These are phyloP conservation scores for Acyrthosiphon pisum DNA, from an alignment of 1,140 invertebrate genomes.

Conservation along the genomic window DNA sequence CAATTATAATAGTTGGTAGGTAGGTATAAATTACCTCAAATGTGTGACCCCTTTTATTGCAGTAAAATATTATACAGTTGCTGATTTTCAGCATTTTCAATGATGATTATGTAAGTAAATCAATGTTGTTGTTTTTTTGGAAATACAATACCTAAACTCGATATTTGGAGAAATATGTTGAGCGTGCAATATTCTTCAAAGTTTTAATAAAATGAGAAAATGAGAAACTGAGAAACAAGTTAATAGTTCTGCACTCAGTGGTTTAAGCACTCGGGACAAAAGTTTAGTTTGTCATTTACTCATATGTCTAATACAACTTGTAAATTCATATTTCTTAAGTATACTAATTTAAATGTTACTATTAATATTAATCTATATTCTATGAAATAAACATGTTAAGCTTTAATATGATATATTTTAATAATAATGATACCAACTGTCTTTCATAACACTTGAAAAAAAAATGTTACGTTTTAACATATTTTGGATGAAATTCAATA, in stretches of 20 bases:
- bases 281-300: too few species aligned
- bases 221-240: neutral
- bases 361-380: too few species aligned
- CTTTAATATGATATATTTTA: neutral
- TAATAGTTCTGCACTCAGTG: neutral
- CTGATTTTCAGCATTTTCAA: neutral
- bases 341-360: too few species aligned
- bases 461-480: neutral
- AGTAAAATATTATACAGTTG: neutral
- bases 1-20: neutral
- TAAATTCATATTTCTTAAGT: neutral
- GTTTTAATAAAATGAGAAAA: neutral
- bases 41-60: neutral
- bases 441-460: neutral
- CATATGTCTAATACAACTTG: neutral
- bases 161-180: neutral
- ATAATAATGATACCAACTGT: neutral
- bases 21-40: neutral
- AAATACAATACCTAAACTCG: neutral
- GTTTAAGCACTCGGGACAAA: neutral
- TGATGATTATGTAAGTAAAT: neutral
- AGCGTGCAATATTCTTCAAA: neutral
- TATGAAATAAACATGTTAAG: too few species aligned
- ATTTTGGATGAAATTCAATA: neutral
- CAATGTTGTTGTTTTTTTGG: neutral